These are phyloP conservation scores for Hirtodrosophila trivittata DNA, from an alignment of 2,888 invertebrate genomes.

Conservation along the genomic window DNA sequence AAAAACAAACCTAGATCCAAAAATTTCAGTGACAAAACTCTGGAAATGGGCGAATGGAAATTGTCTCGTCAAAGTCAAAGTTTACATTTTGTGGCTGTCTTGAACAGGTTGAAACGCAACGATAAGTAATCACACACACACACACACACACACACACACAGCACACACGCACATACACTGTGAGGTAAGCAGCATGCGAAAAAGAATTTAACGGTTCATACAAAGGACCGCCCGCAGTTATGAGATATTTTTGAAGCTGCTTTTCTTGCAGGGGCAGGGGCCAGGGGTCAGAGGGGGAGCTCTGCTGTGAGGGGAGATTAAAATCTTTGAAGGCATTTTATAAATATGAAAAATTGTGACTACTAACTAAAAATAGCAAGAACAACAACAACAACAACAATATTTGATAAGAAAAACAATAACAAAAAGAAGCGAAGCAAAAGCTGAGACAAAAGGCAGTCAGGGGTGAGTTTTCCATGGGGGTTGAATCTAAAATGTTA, in stretches of 20 bases:
- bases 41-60: neutral
- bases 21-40: conserved; percentile 7
- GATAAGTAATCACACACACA: conserved; percentile 44
- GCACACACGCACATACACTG: conserved; percentile 12
- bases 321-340: conserved; percentile 77
- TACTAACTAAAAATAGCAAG: conserved; percentile 65
- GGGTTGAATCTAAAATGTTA: conserved; percentile 57
- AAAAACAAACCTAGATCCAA: neutral
- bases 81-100: conserved; percentile 47
- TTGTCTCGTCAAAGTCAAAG: conserved; percentile 60
- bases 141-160: conserved; percentile 13
- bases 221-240: conserved; percentile 59
- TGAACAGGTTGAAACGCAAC: conserved; percentile 28
- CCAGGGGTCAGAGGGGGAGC: neutral
- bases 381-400: conserved; percentile 41
- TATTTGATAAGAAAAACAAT: conserved; percentile 36
- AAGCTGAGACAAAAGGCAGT: conserved; percentile 6
- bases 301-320: conserved; percentile 49
- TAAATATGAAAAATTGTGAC: conserved; percentile 75
- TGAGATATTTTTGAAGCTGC: conserved; percentile 40
- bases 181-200: conserved; percentile 36
- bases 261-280: conserved; percentile 5
- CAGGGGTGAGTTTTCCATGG: conserved; percentile 5
- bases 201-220: conserved; percentile 52
- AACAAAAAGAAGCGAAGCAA: conserved; percentile 5